Evolutionary conservation across 2,113 vertebrate genomes (phyloP).

Genomic region (Corythoichthys intestinalis): DNA sequence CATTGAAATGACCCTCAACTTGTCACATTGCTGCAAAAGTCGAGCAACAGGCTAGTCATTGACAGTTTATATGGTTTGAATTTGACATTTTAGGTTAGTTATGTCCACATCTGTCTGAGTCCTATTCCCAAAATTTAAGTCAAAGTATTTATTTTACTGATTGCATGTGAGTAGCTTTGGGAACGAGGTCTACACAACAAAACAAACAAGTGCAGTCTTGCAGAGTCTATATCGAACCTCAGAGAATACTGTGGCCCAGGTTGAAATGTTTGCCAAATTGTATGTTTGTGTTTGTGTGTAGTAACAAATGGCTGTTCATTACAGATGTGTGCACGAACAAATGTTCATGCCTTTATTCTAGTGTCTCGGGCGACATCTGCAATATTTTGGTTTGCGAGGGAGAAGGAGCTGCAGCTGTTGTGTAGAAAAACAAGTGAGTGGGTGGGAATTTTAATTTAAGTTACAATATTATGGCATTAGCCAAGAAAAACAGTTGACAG

Average conservation of each 20-base stretch:
- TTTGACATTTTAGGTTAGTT: background rate
- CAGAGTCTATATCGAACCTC: slow-evolving; percentile 20
- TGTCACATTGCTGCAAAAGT: background rate
- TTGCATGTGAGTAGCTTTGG: slow-evolving; percentile 10
- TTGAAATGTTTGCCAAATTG: slow-evolving; percentile 15
- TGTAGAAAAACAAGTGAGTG: slow-evolving; percentile 27
- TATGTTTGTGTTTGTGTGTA: slow-evolving; percentile 10
- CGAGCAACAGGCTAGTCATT: background rate
- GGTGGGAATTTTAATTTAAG: background rate
- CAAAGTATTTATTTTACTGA: slow-evolving; percentile 8
- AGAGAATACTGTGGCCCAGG: slow-evolving; percentile 30
- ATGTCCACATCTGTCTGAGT: background rate
- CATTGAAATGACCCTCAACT: background rate
- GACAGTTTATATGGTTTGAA: background rate
- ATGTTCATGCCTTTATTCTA: slow-evolving; percentile 11
- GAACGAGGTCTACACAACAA: slow-evolving; percentile 6
- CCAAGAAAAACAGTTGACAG: background rate
- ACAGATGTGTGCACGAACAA: slow-evolving; percentile 1
- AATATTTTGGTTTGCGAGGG: background rate
- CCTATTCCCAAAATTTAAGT: background rate
- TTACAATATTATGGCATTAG: background rate
- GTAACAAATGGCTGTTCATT: slow-evolving; percentile 20
- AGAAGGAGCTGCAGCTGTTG: slow-evolving; percentile 51
- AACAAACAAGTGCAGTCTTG: slow-evolving; percentile 8
- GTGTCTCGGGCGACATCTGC: slow-evolving; percentile 3